phyloP scores from a whole-genome alignment of 2,797 vertebrate species.

The Enteromius treurensis region DNA sequence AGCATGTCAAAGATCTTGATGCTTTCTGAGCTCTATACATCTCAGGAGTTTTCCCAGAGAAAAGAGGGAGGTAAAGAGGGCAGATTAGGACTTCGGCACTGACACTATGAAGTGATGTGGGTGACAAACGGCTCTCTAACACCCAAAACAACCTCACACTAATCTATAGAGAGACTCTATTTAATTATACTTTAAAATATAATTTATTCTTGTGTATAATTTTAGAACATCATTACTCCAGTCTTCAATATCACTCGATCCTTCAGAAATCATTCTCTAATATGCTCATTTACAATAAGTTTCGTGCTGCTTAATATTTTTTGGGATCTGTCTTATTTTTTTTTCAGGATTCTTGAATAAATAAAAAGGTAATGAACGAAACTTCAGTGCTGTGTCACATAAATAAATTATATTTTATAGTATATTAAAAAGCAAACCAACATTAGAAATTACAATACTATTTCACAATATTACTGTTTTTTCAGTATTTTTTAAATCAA shows the following conservation, averaged over 20 bases:
- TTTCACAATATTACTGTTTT: not conserved
- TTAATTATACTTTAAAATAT: not conserved
- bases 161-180: not conserved
- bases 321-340: too few species aligned
- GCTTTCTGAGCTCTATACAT: conserved; percentile 46
- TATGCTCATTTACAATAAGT: too few species aligned
- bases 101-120: conserved; percentile 46
- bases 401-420: too few species aligned
- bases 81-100: conserved; percentile 44
- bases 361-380: too few species aligned
- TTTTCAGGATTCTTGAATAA: not conserved
- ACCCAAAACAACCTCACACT: conserved; percentile 2
- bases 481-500: not conserved
- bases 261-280: too few species aligned
- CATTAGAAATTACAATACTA: too few species aligned
- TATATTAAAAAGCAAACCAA: too few species aligned
- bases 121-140: conserved; percentile 17
- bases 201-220: not conserved
- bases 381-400: too few species aligned
- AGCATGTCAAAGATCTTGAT: conserved; percentile 42
- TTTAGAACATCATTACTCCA: not conserved
- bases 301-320: not conserved
- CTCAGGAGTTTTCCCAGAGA: conserved; percentile 66
- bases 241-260: not conserved
- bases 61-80: conserved; percentile 60